Evolutionary conservation across 2,888 invertebrate genomes (phyloP).

Genomic region (Oligia strigilis): DNA sequence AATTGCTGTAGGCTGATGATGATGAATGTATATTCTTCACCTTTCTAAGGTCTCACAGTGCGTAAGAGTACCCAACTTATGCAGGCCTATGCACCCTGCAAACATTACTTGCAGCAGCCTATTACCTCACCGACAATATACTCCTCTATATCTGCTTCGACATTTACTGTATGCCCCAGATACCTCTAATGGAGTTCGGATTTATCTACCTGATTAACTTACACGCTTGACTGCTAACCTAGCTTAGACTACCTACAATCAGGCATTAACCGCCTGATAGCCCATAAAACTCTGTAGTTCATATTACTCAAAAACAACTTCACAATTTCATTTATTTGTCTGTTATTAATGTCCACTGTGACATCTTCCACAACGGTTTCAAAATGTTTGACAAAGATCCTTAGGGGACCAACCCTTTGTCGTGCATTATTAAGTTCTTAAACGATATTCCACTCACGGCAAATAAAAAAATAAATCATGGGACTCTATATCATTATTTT

Average conservation of each 20-base stretch:
- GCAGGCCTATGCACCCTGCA: not conserved
- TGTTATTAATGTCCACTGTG: conserved; percentile 2
- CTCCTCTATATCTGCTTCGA: conserved; percentile 3
- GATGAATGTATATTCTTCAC: not conserved
- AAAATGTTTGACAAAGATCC: conserved; percentile 21
- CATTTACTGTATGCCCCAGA: conserved; percentile 31
- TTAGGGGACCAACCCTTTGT: conserved; percentile 28
- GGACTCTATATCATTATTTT: not conserved
- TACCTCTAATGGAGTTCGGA: conserved; percentile 40
- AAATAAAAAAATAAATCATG: conserved; percentile 15
- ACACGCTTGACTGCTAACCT: conserved; percentile 28
- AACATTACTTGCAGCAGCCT: not conserved
- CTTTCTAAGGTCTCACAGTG: not conserved
- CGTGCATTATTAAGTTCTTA: conserved; percentile 38
- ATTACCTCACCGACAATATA: not conserved
- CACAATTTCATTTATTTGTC: not conserved
- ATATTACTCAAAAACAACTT: not conserved
- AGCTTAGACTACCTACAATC: conserved; percentile 1
- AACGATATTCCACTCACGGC: conserved; percentile 14
- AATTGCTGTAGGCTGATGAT: too few species aligned
- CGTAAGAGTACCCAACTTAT: not conserved
- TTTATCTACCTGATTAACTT: conserved; percentile 45
- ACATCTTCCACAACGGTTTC: not conserved
- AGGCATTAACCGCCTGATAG: conserved; percentile 6
- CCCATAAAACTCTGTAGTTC: not conserved